A percentile compares a stretch with the other conserved stretches of the same genome.
Evolutionary conservation across 2,113 vertebrate species (phyloP).

Genomic region (Daubentonia madagascariensis): DNA sequence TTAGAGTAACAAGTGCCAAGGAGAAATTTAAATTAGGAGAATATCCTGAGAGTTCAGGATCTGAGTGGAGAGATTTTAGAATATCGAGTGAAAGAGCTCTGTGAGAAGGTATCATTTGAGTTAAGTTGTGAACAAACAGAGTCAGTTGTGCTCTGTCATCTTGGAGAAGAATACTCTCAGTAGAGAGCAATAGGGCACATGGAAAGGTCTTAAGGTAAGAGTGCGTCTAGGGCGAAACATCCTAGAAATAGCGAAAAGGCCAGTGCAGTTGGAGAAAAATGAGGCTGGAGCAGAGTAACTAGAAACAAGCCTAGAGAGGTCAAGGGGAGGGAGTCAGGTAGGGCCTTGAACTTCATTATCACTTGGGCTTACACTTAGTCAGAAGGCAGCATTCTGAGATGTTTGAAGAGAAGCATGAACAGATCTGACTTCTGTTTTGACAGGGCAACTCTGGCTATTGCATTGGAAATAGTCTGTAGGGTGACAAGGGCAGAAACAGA

Average conservation of each 20-base stretch:
- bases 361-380: background rate
- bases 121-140: background rate
- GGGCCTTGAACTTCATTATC: background rate
- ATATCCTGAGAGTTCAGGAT: too few relatives aligned
- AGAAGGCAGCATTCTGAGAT: background rate
- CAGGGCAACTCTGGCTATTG: background rate
- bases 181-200: background rate
- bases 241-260: background rate
- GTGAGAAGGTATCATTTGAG: background rate
- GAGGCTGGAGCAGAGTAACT: background rate
- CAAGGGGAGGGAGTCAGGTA: background rate
- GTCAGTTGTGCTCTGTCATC: background rate
- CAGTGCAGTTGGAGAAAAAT: background rate
- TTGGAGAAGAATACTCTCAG: background rate
- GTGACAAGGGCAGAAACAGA: background rate
- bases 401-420: background rate
- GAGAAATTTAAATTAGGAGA: background rate
- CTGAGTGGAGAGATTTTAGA: background rate
- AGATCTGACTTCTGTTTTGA: background rate
- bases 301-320: background rate
- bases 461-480: background rate
- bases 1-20: background rate
- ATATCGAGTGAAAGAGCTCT: background rate
- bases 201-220: background rate
- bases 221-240: background rate